Conservation (phyloP, 2,797 vertebrate genomes). For the Enteromius treurensis region DNA sequence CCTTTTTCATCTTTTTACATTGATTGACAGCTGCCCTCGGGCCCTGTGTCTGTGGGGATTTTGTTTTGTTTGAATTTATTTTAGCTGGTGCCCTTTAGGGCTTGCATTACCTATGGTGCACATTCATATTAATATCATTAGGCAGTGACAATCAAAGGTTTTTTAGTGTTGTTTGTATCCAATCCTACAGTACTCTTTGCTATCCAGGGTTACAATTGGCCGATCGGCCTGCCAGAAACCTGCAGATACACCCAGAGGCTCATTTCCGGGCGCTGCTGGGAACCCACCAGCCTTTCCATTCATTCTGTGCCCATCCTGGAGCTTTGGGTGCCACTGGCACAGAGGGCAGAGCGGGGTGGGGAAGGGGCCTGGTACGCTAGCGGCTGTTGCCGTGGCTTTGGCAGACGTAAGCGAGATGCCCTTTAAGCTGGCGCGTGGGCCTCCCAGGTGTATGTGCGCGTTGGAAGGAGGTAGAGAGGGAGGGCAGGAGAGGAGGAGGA, state of each 20-base stretch:
- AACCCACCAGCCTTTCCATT: constrained; percentile 1
- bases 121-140: constrained; percentile 2
- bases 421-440: constrained; percentile 24
- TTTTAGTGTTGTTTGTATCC: not conserved
- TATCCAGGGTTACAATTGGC: constrained; percentile 15
- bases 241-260: constrained; percentile 27
- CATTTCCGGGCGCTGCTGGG: constrained; percentile 42
- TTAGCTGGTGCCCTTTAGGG: not conserved
- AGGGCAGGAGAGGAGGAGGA: not conserved
- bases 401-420: constrained; percentile 8
- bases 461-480: not conserved
- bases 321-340: constrained; percentile 21
- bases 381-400: constrained; percentile 39
- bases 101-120: not conserved
- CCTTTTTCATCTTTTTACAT: constrained; percentile 22
- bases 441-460: constrained; percentile 16
- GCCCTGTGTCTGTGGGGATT: not conserved
- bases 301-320: constrained; percentile 11
- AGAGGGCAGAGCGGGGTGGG: constrained; percentile 33
- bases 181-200: not conserved
- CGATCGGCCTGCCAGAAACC: not conserved
- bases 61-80: not conserved
- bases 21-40: not conserved
- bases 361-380: constrained; percentile 12
- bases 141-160: not conserved